Evolutionary conservation across 2,888 invertebrate genomes (phyloP).

Genomic region (Lampropteryx suffumata): DNA sequence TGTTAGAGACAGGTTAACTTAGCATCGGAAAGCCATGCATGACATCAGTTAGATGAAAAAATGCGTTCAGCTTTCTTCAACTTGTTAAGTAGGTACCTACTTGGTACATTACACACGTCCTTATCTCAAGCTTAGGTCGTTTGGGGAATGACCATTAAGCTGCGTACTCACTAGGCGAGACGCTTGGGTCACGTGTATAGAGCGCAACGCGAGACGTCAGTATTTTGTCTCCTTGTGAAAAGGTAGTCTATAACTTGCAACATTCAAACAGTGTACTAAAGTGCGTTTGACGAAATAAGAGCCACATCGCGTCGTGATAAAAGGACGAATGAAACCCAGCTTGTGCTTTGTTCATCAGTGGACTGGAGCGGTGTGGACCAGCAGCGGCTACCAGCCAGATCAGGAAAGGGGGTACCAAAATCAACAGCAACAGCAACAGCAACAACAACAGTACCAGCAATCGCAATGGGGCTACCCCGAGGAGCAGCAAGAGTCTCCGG

Average conservation of each 20-base stretch:
- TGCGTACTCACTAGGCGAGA: no score
- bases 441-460: conserved; percentile 26
- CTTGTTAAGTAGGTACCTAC: no score
- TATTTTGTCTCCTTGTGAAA: no score
- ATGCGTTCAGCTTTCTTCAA: no score
- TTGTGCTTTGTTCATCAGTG: conserved; percentile 79
- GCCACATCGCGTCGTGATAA: conserved; percentile 58
- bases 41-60: no score
- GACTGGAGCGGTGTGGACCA: conserved; percentile 50
- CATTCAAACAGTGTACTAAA: conserved; percentile 46
- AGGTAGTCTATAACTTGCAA: conserved; percentile 34
- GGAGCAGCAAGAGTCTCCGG: conserved; percentile 23
- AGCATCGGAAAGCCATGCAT: no score
- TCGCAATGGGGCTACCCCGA: conserved; percentile 22
- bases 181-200: no score
- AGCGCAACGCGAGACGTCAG: no score
- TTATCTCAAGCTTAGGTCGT: no score
- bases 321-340: conserved; percentile 78
- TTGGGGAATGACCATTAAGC: no score
- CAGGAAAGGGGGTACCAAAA: conserved; percentile 24
- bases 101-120: no score
- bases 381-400: conserved; percentile 21
- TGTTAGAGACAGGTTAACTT: no score
- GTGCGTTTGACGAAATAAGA: conserved; percentile 81
- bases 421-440: conserved; percentile 20